Evolutionary conservation across 92 coral and sea anemone species (phyloP), one percentile per base, ranked within the genome.

Genomic region (Hydrozoanthus gracilis): DNA sequence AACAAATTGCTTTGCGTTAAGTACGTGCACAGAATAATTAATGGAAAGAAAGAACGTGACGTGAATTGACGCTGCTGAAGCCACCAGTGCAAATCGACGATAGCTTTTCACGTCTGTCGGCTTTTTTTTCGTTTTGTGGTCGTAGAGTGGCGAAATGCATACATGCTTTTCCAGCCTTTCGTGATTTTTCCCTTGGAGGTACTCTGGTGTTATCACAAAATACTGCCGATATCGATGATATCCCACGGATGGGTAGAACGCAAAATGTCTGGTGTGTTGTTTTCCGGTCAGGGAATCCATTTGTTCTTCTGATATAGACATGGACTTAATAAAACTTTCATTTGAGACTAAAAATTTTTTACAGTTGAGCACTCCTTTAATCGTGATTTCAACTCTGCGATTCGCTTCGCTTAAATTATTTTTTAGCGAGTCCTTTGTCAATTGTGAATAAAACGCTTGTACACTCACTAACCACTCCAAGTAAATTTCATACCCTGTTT

Each of bases 41-140:
- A 27, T 14, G 8, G 91, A 92, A 8, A 93, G 90, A 44, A 87
- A 6, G 2, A 91, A 17, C 0, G 96, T 91, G 71, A 93, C 84
- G 27, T 76, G 83, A 13, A 89, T 82, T 3, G 96, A 92, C 4
- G 86, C 51, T 8, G 56, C 70, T 8, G 92, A 87, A 1, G 85
- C 66, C 5, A 71, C 77, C 0, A 89, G 72, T 44, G 92, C 92
- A 72, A 60, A 77, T 5, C 88, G 88, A 10, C 86, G 77, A 5
- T 76, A 83, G 12, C 92, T 76, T 69, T 85, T 61, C 1, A 45
- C 7, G 45, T 45, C 35, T 46, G 15, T 35, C 44, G 52, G 58
- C 6, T 52, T 66, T 11, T 44, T 46, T 6, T 49, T 27, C 39
- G 39, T 79, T 17, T n/a, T 61, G 15, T 39, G 18, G 39, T 79